Percentiles rank a stretch among this genome's conserved stretches.
These are phyloP conservation scores for Parapsyche elsis DNA, from an alignment of 1,140 invertebrate genomes.

Conservation along the genomic window DNA sequence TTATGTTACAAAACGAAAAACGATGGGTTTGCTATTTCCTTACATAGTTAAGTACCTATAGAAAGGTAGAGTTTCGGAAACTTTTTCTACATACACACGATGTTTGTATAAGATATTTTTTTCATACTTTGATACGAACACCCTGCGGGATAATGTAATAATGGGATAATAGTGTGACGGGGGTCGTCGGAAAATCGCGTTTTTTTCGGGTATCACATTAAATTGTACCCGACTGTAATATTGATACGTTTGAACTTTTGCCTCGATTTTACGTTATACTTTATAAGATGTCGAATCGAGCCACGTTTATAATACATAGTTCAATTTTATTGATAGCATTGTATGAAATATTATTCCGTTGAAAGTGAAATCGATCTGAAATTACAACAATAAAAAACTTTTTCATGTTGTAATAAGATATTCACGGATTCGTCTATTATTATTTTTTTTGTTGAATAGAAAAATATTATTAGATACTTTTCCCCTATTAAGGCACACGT, in stretches of 20 bases:
- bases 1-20: neutral
- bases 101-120: neutral
- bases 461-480: no score
- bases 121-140: neutral
- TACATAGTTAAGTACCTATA: neutral
- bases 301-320: neutral
- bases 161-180: conserved; percentile 21
- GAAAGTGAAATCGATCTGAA: neutral
- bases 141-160: conserved; percentile 19
- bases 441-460: no score
- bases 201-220: neutral
- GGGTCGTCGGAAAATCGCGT: neutral
- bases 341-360: neutral
- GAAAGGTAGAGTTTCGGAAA: neutral
- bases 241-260: conserved; percentile 5
- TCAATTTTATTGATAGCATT: neutral
- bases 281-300: neutral
- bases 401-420: neutral
- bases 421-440: neutral
- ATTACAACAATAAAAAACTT: no score
- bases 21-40: neutral
- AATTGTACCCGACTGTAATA: neutral
- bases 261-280: neutral
- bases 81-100: neutral
- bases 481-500: no score